phyloP scores from a whole-genome alignment of 2,113 vertebrate species.

The Myanophis thanlyinensis region DNA sequence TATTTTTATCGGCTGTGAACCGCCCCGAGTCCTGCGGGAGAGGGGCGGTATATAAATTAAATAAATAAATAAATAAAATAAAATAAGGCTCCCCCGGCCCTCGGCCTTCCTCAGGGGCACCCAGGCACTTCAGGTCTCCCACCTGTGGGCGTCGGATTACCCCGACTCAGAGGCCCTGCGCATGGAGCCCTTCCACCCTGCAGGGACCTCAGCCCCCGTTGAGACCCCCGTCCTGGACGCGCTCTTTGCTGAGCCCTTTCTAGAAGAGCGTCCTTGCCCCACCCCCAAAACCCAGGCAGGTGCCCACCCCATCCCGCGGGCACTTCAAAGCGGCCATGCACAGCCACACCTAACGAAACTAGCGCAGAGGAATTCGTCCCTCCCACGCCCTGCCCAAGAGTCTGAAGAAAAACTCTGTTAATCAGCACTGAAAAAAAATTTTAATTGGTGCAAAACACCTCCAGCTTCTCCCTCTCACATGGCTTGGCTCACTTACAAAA shows the following conservation, averaged over 20 bases:
- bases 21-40: too few species aligned
- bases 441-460: neutral
- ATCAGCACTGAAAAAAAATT: neutral
- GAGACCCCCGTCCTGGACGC: neutral
- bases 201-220: too few species aligned
- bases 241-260: neutral
- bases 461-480: neutral
- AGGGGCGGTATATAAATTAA: too few species aligned
- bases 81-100: too few species aligned
- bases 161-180: neutral
- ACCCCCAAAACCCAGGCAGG: neutral
- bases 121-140: neutral
- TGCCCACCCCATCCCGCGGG: neutral
- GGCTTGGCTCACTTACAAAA: neutral
- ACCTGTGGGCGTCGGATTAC: neutral
- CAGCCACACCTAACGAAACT: neutral
- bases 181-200: neutral
- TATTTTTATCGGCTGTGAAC: too few species aligned
- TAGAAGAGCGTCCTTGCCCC: neutral
- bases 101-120: neutral
- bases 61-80: too few species aligned
- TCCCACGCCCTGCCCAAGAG: neutral
- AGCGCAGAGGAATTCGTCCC: neutral
- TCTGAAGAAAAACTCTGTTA: slow-evolving; percentile 15
- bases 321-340: neutral